phyloP scores from a whole-genome alignment of 2,797 vertebrate genomes.

The Esox masquinongy region DNA sequence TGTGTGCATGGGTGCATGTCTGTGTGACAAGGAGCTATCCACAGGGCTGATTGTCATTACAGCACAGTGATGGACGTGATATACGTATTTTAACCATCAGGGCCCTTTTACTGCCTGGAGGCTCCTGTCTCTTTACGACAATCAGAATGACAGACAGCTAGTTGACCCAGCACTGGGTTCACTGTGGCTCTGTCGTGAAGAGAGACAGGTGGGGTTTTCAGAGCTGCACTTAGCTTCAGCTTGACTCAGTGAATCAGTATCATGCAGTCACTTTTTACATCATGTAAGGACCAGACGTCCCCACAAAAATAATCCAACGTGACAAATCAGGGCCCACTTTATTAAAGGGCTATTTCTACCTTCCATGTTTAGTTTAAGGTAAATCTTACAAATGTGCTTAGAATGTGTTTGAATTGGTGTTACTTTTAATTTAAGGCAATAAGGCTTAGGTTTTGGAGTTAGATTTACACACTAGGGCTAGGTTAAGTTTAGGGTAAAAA shows the following conservation, averaged over 20 bases:
- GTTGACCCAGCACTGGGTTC: constrained; percentile 51
- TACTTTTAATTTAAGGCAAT: too few relatives aligned
- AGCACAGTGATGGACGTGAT: constrained; percentile 65
- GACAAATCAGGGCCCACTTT: too few relatives aligned
- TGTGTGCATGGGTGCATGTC: too few relatives aligned
- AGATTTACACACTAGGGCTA: too few relatives aligned
- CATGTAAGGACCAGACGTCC: too few relatives aligned
- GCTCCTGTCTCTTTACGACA: neutral
- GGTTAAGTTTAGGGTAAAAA: too few relatives aligned
- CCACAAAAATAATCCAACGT: too few relatives aligned
- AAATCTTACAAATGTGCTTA: too few relatives aligned
- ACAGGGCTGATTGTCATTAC: constrained; percentile 52
- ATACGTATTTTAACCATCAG: constrained; percentile 62
- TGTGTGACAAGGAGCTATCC: constrained; percentile 8
- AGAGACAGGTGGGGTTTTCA: neutral
- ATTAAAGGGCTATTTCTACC: too few relatives aligned
- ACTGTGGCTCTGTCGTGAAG: neutral
- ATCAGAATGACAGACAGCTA: constrained; percentile 49
- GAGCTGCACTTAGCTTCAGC: neutral
- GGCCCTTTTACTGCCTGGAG: constrained; percentile 55
- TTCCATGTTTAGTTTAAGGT: too few relatives aligned
- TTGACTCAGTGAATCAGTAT: neutral
- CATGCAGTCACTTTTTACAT: neutral
- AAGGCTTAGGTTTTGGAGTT: too few relatives aligned
- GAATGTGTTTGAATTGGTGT: too few relatives aligned